These are phyloP conservation scores for Ariopsis seemanni DNA, from an alignment of 2,113 vertebrate genomes.

Conservation along the genomic window DNA sequence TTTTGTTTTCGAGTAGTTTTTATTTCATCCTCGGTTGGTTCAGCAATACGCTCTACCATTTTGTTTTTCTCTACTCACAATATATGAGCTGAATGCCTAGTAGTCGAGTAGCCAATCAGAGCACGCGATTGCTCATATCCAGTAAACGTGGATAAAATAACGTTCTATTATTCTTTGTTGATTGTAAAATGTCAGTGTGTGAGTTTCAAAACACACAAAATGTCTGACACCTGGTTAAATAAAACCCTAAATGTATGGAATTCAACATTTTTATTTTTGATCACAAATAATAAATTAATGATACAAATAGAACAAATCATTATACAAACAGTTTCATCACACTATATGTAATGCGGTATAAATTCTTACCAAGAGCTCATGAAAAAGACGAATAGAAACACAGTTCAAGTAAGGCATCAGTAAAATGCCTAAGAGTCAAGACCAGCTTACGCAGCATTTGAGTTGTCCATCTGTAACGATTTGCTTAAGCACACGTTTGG, in stretches of 20 bases:
- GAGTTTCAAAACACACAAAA: neutral
- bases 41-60: too few species aligned
- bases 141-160: too few species aligned
- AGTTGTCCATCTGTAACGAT: constrained; percentile 24
- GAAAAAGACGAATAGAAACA: constrained; percentile 42
- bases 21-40: too few species aligned
- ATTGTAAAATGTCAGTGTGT: neutral
- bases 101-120: too few species aligned
- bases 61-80: too few species aligned
- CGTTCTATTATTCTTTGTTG: neutral
- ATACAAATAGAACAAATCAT: constrained; percentile 43
- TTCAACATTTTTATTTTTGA: constrained; percentile 38
- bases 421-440: constrained; percentile 32
- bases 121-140: too few species aligned
- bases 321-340: constrained; percentile 45
- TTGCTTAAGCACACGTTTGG: constrained; percentile 24
- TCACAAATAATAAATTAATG: constrained; percentile 39
- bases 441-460: constrained; percentile 33
- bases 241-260: neutral
- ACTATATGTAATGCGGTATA: constrained; percentile 36
- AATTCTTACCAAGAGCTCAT: constrained; percentile 45
- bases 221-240: neutral
- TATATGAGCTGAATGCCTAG: too few species aligned
- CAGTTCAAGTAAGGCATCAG: constrained; percentile 51
- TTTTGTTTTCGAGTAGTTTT: too few species aligned